Evolutionary conservation across 2,113 vertebrate genomes (phyloP).

Genomic region (Apistogramma diplotaenia): DNA sequence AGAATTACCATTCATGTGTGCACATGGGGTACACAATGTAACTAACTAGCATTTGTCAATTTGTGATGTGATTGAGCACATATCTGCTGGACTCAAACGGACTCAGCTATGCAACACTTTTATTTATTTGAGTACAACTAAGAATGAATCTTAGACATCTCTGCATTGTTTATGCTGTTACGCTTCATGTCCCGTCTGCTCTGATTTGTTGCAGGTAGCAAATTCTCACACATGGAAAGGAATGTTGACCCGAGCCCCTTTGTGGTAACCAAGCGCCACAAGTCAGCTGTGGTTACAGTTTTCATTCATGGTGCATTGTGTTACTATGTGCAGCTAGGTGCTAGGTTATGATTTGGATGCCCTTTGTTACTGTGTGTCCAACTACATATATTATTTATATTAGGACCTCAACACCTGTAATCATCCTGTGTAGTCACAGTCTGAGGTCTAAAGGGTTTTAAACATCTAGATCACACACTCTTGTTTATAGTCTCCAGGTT

Average conservation of each 20-base stretch:
- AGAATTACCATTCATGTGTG: background rate
- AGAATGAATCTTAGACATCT: background rate
- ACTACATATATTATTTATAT: background rate
- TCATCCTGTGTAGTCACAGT: background rate
- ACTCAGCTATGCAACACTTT: background rate
- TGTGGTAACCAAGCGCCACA: constrained; percentile 62
- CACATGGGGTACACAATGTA: background rate
- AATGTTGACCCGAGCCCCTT: constrained; percentile 66
- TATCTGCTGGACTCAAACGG: background rate
- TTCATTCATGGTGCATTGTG: background rate
- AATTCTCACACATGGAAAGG: constrained; percentile 75
- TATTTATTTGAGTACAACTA: background rate
- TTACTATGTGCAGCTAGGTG: background rate
- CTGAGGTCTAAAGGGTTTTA: background rate
- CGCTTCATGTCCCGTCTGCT: background rate
- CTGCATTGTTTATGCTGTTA: background rate
- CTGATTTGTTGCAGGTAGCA: constrained; percentile 63
- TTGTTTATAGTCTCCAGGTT: background rate
- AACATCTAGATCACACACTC: background rate
- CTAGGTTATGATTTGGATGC: background rate
- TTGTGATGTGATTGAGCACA: background rate
- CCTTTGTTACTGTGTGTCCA: background rate
- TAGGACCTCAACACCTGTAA: background rate
- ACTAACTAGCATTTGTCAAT: background rate
- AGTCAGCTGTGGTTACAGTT: background rate